A percentile compares a stretch with the other conserved stretches of the same genome.
These are phyloP conservation scores for Carettochelys insculpta DNA, from an alignment of 2,113 vertebrate genomes.

Conservation along the genomic window DNA sequence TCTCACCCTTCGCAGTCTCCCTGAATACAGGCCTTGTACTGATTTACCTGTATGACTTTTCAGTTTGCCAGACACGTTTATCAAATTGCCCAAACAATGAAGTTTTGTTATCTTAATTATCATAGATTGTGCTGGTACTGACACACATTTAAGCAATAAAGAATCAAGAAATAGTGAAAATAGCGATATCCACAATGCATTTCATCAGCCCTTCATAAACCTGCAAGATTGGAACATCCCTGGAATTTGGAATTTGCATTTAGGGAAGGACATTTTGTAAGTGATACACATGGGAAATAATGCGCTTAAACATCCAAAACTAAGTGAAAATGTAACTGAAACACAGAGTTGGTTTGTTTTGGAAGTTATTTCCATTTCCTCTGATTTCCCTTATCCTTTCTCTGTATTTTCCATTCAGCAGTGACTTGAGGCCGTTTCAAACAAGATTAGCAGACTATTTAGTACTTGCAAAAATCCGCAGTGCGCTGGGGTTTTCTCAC, in stretches of 20 bases:
- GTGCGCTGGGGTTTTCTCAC: conserved; percentile 80
- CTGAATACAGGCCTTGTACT: too few species aligned
- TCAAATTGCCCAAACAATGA: not conserved
- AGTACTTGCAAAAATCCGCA: conserved; percentile 84
- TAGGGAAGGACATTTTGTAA: not conserved
- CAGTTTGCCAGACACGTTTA: not conserved
- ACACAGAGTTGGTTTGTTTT: not conserved
- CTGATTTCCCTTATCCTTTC: not conserved
- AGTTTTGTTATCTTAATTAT: not conserved
- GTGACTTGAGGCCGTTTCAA: conserved; percentile 82
- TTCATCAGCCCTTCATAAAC: not conserved
- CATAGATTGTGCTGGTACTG: not conserved
- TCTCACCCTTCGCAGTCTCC: too few species aligned
- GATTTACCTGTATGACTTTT: not conserved
- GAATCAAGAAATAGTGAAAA: not conserved
- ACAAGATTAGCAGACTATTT: conserved; percentile 81
- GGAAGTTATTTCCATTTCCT: not conserved
- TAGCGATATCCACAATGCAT: not conserved
- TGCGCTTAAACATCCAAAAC: not conserved
- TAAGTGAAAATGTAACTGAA: not conserved
- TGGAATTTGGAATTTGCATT: not conserved
- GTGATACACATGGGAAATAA: not conserved
- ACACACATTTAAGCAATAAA: not conserved
- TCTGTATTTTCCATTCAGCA: conserved; percentile 36
- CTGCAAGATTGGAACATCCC: not conserved